Evolutionary conservation across 1,140 invertebrate species (phyloP), one percentile per base, ranked within the genome.

Genomic region (Yoshiicerus persimilis): DNA sequence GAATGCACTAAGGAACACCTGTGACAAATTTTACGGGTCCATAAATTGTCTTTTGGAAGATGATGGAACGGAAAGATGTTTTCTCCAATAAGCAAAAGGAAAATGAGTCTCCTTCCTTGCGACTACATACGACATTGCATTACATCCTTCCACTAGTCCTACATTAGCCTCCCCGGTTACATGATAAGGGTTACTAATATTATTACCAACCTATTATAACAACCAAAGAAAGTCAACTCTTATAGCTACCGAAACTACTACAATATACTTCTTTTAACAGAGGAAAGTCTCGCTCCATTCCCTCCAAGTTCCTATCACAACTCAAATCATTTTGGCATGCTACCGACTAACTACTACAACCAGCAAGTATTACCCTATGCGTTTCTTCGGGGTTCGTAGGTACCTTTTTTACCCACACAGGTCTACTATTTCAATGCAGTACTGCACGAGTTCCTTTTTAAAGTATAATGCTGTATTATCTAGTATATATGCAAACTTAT

Each of bases 21-120:
- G 88, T 89, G 86, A 89, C 88, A 89, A 87, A 64, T 89, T 89
- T 89, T 87, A 87, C 85, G 88, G 84, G 77, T 87, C 77, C 56
- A 89, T 89, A 89, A 89, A 89, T 89, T 89, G 77, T 70, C 41
- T 86, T 84, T 47, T 27, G 87, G 39, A 30, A 83, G 62, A 83
- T 83, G 87, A 83, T 87, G 75, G 87, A 87, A 39, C 41, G 27
- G 34, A 87, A 64, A 86, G 62, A 86, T 86, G 83, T 62, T 41
- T 84, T 84, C 84, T 86, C 41, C 84, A 66, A 86, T 86, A 86
- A 86, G 84, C 84, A 86, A 27, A 70, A 56, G 41, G 83, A 84
- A 41, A 84, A 84, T 47, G 41, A 84, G 83, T 32, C 41, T 80
- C 75, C 75, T 80, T 80, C 75, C 75, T 80, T 4, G 13, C 20